These are phyloP conservation scores for Boleophthalmus pectinirostris DNA, from an alignment of 2,113 vertebrate genomes.

Conservation along the genomic window DNA sequence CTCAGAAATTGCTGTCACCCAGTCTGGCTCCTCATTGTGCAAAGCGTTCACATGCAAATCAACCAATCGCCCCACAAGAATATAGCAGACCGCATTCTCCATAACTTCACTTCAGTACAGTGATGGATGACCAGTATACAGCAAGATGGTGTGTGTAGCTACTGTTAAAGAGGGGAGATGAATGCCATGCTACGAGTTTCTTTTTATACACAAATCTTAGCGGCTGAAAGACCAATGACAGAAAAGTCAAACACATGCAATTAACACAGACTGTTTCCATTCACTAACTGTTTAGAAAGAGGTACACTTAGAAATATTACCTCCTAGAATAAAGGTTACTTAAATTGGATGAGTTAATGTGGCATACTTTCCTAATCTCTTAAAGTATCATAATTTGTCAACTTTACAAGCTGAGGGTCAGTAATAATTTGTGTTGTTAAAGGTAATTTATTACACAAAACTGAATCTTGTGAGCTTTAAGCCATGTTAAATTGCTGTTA, in stretches of 20 bases:
- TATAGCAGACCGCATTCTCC: constrained; percentile 20
- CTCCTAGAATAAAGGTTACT: neutral
- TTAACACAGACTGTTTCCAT: constrained; percentile 41
- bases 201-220: constrained; percentile 29
- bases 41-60: constrained; percentile 73
- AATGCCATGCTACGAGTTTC: constrained; percentile 39
- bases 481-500: too few species aligned
- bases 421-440: neutral
- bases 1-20: constrained; percentile 58
- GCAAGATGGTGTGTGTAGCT: constrained; percentile 43
- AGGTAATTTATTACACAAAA: too few species aligned
- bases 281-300: constrained; percentile 13
- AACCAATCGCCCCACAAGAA: constrained; percentile 43
- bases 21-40: constrained; percentile 70
- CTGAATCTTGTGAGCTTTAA: too few species aligned
- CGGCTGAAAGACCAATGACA: constrained; percentile 32
- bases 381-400: neutral
- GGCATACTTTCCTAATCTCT: neutral
- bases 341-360: neutral
- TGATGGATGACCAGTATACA: constrained; percentile 53
- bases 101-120: constrained; percentile 17
- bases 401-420: neutral
- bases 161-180: constrained; percentile 41
- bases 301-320: neutral
- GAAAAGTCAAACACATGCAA: constrained; percentile 41